Conservation (phyloP, 1,140 invertebrate genomes). For the Bombus soroeensis region DNA sequence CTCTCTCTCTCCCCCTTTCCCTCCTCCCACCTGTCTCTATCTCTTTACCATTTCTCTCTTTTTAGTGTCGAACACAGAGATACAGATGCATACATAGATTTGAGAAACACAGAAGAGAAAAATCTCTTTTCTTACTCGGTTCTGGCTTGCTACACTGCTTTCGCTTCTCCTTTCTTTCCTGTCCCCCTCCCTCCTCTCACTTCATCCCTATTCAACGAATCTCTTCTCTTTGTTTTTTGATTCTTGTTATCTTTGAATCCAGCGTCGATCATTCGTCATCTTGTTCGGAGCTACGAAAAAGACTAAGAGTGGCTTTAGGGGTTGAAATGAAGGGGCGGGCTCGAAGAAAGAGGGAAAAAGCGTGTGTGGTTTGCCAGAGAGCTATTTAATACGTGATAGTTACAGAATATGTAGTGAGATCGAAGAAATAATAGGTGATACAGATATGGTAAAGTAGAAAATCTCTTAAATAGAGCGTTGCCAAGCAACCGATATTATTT, state of each 20-base stretch:
- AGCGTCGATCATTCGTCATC: slow-evolving; percentile 37
- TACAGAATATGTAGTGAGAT: neutral
- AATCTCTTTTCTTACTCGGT: slow-evolving; percentile 51
- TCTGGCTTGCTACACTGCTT: slow-evolving; percentile 59
- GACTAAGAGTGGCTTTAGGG: neutral
- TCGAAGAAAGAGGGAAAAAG: slow-evolving; percentile 1
- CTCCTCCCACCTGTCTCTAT: slow-evolving; percentile 42
- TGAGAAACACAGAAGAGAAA: neutral
- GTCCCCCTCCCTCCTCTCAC: neutral
- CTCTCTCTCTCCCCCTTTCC: slow-evolving; percentile 38
- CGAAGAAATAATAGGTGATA: neutral
- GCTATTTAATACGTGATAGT: slow-evolving; percentile 6
- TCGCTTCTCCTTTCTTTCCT: slow-evolving; percentile 12
- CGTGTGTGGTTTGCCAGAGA: neutral
- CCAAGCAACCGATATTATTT: slow-evolving; percentile 63
- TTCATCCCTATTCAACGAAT: neutral
- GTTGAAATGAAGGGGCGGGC: slow-evolving; percentile 8
- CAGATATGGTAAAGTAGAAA: slow-evolving; percentile 14
- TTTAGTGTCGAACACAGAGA: slow-evolving; percentile 26
- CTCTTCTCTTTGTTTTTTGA: neutral
- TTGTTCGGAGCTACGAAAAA: neutral
- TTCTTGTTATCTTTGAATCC: slow-evolving; percentile 31
- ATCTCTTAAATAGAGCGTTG: slow-evolving; percentile 55
- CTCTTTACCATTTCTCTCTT: slow-evolving; percentile 37
- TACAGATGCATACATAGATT: slow-evolving; percentile 10